Evolutionary conservation across 2,888 invertebrate genomes (phyloP).

Genomic region (Ectemnius lituratus): DNA sequence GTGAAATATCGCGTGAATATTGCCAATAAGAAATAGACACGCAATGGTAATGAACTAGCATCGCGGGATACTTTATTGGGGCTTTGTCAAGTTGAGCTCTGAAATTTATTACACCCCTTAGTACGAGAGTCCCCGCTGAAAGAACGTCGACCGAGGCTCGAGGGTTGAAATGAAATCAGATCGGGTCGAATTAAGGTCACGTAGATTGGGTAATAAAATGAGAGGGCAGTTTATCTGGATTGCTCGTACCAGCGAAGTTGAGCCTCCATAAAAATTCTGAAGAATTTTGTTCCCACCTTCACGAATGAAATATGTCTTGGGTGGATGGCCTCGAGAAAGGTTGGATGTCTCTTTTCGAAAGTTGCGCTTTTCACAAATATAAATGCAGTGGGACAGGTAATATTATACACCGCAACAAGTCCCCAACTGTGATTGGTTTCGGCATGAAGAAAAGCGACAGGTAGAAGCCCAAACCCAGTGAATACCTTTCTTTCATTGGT

Average conservation of each 20-base stretch:
- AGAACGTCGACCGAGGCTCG: background rate
- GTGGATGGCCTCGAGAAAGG: slow-evolving; percentile 3
- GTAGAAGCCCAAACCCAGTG: background rate
- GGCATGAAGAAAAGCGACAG: slow-evolving; percentile 1
- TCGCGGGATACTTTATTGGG: no score
- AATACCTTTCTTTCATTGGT: background rate
- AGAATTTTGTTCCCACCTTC: background rate
- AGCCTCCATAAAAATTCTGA: slow-evolving; percentile 11
- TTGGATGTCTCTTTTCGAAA: slow-evolving; percentile 3
- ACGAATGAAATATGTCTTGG: background rate
- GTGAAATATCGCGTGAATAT: no score
- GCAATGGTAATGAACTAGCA: no score
- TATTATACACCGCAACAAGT: slow-evolving; percentile 2
- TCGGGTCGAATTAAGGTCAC: slow-evolving; percentile 11
- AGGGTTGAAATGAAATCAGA: background rate
- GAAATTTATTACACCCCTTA: background rate
- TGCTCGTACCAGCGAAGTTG: background rate
- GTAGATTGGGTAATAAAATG: background rate
- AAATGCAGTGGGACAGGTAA: slow-evolving; percentile 9
- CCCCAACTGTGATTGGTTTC: background rate
- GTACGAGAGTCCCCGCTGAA: background rate
- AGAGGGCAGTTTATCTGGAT: background rate
- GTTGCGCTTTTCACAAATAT: background rate
- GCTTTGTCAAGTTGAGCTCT: background rate
- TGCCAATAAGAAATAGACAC: no score